Base-by-base conservation (phyloP, 2,888 invertebrate species). In the Melieria crassipennis region DNA sequence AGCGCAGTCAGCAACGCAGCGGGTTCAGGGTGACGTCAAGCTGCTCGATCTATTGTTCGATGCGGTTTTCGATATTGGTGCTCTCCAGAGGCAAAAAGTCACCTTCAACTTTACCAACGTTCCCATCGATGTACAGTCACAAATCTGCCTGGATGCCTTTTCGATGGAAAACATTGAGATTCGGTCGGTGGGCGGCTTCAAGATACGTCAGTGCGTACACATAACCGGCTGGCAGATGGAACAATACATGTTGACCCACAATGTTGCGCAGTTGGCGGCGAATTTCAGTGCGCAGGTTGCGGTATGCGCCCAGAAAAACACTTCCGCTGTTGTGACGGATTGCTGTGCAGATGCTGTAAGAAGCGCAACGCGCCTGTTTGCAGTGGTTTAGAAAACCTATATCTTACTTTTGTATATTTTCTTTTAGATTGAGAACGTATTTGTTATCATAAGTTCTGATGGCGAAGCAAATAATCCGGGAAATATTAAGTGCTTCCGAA, bases 161-260 rank as follows among this genome's bases (percentile, higher is more conserved):
- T 61, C 60, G 0, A 30, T 70, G n/a, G 57, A 63, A 57, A 76
- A 76, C 71, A 47, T 73, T 5, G 58, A 71, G 43, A 76, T 75
- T 42, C 30, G 79, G 7, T 9, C 74, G 5, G 48, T 2, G 10
- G 71, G 78, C 7, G 77, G 78, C 30, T 30, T 5, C 7, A 74
- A 76, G 58, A 69, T 81, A 5, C 77, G 74, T 45, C 70, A 69
- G 3, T 81, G 81, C 46, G 50, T 2, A 65, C 57, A 75, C 9
- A 7, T 77, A 5, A 16, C 74, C 0, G 47, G 63, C 5, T 9
- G 4, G 7, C 57, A 63, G 4, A 48, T 82, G 13, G 71, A 73
- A 7, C 62, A 67, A 6, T 75, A 71, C 45, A n/a, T 79, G n/a
- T 42, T 78, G 7, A 30, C 50, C 0, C 11, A 62, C 7, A 69